phyloP scores from a whole-genome alignment of 2,888 invertebrate species.

The Xestia rhomboidea region DNA sequence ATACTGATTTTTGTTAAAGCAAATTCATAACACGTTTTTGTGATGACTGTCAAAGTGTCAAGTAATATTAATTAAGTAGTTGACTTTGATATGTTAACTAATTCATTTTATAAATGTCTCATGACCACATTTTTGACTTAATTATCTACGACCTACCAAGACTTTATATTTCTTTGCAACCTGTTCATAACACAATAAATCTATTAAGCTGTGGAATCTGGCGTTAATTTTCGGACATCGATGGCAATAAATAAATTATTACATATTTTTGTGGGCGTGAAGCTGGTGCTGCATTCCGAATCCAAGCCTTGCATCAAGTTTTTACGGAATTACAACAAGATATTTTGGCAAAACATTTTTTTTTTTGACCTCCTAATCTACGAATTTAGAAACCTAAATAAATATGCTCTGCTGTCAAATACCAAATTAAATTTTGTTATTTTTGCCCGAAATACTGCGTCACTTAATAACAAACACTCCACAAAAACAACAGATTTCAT shows the following conservation, averaged over 20 bases:
- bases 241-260: background rate
- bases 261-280: background rate
- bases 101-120: background rate
- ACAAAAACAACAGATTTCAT: background rate
- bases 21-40: background rate
- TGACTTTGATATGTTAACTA: slow-evolving; percentile 5
- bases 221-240: background rate
- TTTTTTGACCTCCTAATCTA: too few relatives aligned
- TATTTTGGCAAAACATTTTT: too few relatives aligned
- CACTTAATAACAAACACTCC: background rate
- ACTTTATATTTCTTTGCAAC: background rate
- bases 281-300: background rate
- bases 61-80: background rate
- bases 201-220: background rate
- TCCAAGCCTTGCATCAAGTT: background rate
- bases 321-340: background rate
- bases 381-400: too few relatives aligned
- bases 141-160: background rate
- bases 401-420: too few relatives aligned
- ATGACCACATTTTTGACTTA: background rate
- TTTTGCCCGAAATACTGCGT: background rate
- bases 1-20: slow-evolving; percentile 4
- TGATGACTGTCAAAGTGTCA: background rate
- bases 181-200: background rate
- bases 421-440: background rate